Evolutionary conservation across 2,113 vertebrate genomes (phyloP).

Genomic region (Perca fluviatilis): DNA sequence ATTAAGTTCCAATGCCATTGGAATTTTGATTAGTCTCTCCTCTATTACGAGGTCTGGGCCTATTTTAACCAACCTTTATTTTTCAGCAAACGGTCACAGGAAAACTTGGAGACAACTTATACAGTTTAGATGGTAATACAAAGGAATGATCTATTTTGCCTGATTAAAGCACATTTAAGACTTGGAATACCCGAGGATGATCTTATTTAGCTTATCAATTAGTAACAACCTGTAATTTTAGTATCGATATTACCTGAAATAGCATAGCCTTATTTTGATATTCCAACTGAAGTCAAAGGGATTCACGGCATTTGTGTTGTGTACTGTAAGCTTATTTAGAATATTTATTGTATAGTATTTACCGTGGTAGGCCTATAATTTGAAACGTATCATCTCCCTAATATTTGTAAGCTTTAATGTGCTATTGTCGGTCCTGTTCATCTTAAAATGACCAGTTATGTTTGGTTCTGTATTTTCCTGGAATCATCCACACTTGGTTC

Average conservation of each 20-base stretch:
- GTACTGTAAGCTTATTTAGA: not conserved
- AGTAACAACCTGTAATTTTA: not conserved
- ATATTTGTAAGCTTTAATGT: not conserved
- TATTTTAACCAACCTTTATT: not conserved
- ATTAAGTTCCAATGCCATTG: not conserved
- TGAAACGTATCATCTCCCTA: not conserved
- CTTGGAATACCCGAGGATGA: not conserved
- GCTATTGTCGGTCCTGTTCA: not conserved
- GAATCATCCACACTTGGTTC: conserved; percentile 24
- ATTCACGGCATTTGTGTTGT: not conserved
- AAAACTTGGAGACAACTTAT: conserved; percentile 1
- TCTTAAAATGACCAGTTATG: not conserved
- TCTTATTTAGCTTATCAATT: not conserved
- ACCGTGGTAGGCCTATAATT: not conserved
- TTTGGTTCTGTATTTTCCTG: conserved; percentile 1
- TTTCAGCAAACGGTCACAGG: not conserved
- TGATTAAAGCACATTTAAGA: not conserved
- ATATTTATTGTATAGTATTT: not conserved
- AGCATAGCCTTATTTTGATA: too few relatives aligned
- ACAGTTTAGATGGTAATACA: not conserved
- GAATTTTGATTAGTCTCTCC: not conserved
- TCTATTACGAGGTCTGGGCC: not conserved
- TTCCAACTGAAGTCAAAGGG: not conserved
- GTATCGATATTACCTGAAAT: not conserved
- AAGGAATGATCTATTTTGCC: not conserved